Percentiles rank a stretch among this genome's conserved stretches.
Conservation (phyloP, 2,113 vertebrate genomes). For the Hylia prasina region DNA sequence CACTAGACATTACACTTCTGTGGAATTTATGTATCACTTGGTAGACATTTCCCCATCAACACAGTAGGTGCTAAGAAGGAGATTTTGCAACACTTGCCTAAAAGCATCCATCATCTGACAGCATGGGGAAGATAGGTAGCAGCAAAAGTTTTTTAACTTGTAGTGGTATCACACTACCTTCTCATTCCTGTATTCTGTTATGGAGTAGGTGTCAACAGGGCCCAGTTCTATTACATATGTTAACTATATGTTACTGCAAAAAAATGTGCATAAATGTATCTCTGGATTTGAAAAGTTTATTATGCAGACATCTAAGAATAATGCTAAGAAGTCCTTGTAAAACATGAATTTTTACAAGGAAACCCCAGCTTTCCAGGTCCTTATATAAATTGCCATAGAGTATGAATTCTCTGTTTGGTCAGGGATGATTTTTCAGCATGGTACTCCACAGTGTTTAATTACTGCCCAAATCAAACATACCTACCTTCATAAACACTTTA, state of each 20-base stretch:
- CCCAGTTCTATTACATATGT: not conserved
- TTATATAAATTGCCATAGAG: not conserved
- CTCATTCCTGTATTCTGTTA: not conserved
- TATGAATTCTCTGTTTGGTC: not conserved
- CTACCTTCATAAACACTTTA: constrained; percentile 11
- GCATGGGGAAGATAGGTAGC: not conserved
- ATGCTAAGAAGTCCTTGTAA: not conserved
- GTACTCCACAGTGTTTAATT: not conserved
- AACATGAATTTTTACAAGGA: not conserved
- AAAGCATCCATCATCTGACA: not conserved
- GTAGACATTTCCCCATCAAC: not conserved
- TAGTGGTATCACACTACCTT: rapidly evolving
- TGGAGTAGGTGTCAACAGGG: rapidly evolving
- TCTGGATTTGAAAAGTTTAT: not conserved
- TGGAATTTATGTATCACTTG: not conserved
- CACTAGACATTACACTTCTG: not conserved
- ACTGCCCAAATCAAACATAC: not conserved
- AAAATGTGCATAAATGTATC: not conserved
- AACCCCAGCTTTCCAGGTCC: not conserved
- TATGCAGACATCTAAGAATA: not conserved
- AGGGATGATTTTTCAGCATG: not conserved
- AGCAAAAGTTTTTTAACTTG: not conserved
- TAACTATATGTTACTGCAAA: not conserved
- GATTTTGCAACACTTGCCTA: not conserved
- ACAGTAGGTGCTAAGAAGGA: not conserved